Conservation (phyloP, 2,888 invertebrate genomes). For the Limnephilus marmoratus region DNA sequence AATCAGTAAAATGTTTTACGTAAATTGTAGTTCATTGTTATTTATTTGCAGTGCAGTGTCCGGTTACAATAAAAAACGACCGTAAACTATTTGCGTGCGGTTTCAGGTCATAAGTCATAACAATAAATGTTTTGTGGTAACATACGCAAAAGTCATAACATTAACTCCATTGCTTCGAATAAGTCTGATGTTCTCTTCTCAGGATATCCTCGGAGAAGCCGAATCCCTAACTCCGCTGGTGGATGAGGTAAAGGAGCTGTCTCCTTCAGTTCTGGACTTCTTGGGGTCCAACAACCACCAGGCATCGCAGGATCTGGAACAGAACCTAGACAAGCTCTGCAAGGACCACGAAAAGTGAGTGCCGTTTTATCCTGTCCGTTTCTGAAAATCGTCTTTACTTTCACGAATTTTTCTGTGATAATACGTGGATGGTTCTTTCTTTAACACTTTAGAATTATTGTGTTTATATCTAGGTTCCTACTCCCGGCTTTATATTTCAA, state of each 20-base stretch:
- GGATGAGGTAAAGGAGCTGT: constrained; percentile 83
- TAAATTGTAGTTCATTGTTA: background rate
- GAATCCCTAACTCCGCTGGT: constrained; percentile 82
- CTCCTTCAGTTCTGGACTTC: constrained; percentile 84
- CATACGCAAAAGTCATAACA: background rate
- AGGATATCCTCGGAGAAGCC: constrained; percentile 87
- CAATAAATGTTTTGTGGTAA: background rate
- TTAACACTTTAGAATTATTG: background rate
- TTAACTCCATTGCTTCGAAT: constrained; percentile 4
- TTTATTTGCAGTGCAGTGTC: background rate
- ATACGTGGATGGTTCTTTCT: background rate
- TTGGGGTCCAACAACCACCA: constrained; percentile 83
- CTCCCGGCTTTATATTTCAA: background rate
- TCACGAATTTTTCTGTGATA: background rate
- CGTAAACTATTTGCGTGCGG: background rate
- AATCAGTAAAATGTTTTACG: too few relatives aligned
- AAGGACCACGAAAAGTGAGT: constrained; percentile 78
- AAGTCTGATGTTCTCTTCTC: constrained; percentile 67
- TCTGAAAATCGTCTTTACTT: background rate
- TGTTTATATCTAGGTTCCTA: background rate
- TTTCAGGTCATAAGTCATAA: background rate
- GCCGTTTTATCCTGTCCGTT: background rate
- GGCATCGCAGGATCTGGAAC: constrained; percentile 83
- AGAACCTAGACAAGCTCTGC: constrained; percentile 83
- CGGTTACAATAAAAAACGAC: too few relatives aligned